Evolutionary conservation across 2,888 invertebrate genomes (phyloP).

Genomic region (Pseudanteris insignis): DNA sequence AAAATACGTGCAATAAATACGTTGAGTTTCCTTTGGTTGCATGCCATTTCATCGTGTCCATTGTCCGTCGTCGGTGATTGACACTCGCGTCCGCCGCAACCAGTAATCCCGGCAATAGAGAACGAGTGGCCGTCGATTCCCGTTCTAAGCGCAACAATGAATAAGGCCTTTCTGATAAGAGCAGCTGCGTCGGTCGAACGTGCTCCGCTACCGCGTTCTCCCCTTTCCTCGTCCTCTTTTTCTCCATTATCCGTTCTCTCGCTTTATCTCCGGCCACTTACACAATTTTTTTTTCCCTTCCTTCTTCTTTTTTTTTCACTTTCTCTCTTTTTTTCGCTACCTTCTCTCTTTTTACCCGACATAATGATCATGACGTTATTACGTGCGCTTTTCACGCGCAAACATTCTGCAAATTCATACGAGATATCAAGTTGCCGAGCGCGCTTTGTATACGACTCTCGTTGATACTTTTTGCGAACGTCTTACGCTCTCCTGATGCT

Average conservation of each 20-base stretch:
- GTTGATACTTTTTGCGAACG: too few species aligned
- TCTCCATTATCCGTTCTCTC: neutral
- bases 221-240: neutral
- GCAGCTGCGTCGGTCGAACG: conserved; percentile 25
- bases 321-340: too few species aligned
- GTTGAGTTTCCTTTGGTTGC: conserved; percentile 9
- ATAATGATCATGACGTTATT: conserved; percentile 24
- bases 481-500: too few species aligned
- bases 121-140: conserved; percentile 13
- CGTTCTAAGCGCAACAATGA: conserved; percentile 23
- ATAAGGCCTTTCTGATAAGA: conserved; percentile 17
- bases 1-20: conserved; percentile 7
- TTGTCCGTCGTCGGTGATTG: conserved; percentile 16
- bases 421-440: too few species aligned
- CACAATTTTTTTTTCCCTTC: too few species aligned
- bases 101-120: conserved; percentile 20
- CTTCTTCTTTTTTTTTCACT: too few species aligned
- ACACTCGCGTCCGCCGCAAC: conserved; percentile 11
- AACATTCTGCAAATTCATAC: too few species aligned
- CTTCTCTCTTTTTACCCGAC: too few species aligned
- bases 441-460: too few species aligned
- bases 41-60: conserved; percentile 13
- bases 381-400: conserved; percentile 5
- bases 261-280: conserved; percentile 1
- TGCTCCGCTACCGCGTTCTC: conserved; percentile 7